phyloP scores from a whole-genome alignment of 1,140 invertebrate species.

The Drosophila mayri region DNA sequence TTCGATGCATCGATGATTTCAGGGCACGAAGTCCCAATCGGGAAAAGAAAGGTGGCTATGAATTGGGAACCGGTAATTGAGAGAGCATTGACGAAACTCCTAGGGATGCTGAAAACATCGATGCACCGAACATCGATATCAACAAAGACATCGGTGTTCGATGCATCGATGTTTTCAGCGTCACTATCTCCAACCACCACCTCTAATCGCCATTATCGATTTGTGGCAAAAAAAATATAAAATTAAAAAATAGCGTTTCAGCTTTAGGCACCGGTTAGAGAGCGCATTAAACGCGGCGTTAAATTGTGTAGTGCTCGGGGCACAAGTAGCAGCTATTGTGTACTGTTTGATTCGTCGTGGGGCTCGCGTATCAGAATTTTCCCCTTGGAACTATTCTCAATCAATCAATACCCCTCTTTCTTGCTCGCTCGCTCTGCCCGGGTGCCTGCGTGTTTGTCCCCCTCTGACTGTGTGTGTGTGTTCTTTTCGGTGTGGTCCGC shows the following conservation, averaged over 20 bases:
- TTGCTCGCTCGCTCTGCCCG: constrained; percentile 33
- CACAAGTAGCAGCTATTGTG: constrained; percentile 4
- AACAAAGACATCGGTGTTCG: too few species aligned
- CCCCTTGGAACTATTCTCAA: constrained; percentile 64
- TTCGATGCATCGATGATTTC: neutral
- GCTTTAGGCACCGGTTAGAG: constrained; percentile 70
- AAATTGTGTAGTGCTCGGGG: constrained; percentile 48
- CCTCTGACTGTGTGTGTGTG: constrained; percentile 23
- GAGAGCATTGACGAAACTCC: too few species aligned
- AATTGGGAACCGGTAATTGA: too few species aligned
- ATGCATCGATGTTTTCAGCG: too few species aligned
- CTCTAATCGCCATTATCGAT: constrained; percentile 67
- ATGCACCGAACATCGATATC: too few species aligned
- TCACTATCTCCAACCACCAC: neutral
- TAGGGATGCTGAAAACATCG: too few species aligned
- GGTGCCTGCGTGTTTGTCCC: constrained; percentile 38
- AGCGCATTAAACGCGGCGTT: constrained; percentile 60
- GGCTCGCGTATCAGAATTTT: constrained; percentile 30
- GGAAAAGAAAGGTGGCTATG: too few species aligned
- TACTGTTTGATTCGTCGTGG: constrained; percentile 30
- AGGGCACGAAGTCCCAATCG: too few species aligned
- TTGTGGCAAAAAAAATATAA: constrained; percentile 72
- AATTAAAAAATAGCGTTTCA: constrained; percentile 72
- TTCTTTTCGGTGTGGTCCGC: constrained; percentile 53
- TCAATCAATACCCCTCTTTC: constrained; percentile 67